Base-by-base conservation (phyloP, 2,888 invertebrate species). In the Octonoba sinensis region DNA sequence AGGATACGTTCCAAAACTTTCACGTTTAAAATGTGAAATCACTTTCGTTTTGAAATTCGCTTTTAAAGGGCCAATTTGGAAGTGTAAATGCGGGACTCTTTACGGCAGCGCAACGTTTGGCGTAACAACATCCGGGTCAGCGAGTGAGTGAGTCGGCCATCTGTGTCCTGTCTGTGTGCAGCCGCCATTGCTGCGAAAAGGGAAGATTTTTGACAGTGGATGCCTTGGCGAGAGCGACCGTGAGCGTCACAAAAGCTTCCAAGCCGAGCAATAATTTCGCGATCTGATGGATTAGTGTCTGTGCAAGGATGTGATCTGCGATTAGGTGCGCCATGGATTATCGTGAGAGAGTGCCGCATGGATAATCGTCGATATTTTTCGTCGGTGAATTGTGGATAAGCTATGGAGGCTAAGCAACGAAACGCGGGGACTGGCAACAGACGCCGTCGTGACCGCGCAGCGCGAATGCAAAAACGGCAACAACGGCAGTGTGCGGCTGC, bases 41-140 rank as follows among this genome's bases (percentile, higher is more conserved):
- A 27, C 1, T 3, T 27, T 27, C 18, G 6, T 62, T 16, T 59
- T 59, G 6, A 22, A 24, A 20, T 59, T 20, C 24, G 18, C 24
- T 6, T 18, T 59, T 59, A 18, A 20, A 22, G 1, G 18, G 11
- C 54, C 18, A 36, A 36, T 36, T 36, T 36, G 1, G 36, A 36
- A 27, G 20, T 54, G 44, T 73, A 20, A 46, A 56, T 22, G 0
- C 13, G 18, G 81, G 4, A 82, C 75, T 82, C 54, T 74, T 70
- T 82, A 60, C 54, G 47, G 46, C 36, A 51, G 81, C 81, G 70
- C 65, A 74, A 60, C 36, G 60, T 62, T 59, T 59, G 27, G 81
- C 70, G 81, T 51, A 82, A 70, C 51, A 44, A 36, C 74, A 74
- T 82, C 81, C 81, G 81, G 81, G 81, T 82, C 81, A 82, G 54